These are phyloP conservation scores for Cabera pusaria DNA, from an alignment of 2,888 invertebrate species.

Conservation along the genomic window DNA sequence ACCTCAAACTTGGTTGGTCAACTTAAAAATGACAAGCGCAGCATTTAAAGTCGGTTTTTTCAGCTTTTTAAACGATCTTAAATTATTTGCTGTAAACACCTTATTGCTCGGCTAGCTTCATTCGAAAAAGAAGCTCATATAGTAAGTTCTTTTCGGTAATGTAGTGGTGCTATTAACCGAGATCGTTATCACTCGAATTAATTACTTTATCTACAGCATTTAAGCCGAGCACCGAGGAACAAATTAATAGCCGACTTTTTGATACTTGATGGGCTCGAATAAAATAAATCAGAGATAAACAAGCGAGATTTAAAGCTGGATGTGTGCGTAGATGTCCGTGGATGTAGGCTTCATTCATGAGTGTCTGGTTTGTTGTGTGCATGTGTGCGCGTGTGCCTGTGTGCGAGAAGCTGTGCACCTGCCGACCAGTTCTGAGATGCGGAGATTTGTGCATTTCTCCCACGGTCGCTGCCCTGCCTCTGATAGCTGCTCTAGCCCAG, in stretches of 20 bases:
- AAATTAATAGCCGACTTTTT: slow-evolving; percentile 78
- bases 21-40: no score
- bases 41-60: no score
- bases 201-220: slow-evolving; percentile 74
- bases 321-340: slow-evolving; percentile 41
- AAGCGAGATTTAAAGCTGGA: slow-evolving; percentile 61
- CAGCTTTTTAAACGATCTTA: no score
- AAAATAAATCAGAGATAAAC: slow-evolving; percentile 81
- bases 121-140: slow-evolving; percentile 16
- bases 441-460: slow-evolving; percentile 82
- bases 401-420: slow-evolving; percentile 67
- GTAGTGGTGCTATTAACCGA: slow-evolving; percentile 45
- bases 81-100: no score
- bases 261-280: slow-evolving; percentile 69
- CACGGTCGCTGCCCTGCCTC: slow-evolving; percentile 80
- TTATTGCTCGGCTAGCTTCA: no score
- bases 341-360: slow-evolving; percentile 75
- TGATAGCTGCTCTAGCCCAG: slow-evolving; percentile 71
- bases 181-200: slow-evolving; percentile 68
- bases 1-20: no score
- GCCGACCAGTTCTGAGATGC: slow-evolving; percentile 83
- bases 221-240: slow-evolving; percentile 64
- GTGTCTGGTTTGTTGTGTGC: slow-evolving; percentile 55
- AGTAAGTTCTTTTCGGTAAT: slow-evolving; percentile 25
- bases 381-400: slow-evolving; percentile 44